These are phyloP conservation scores for Paralichthys olivaceus DNA, from an alignment of 2,113 vertebrate genomes.

Conservation along the genomic window DNA sequence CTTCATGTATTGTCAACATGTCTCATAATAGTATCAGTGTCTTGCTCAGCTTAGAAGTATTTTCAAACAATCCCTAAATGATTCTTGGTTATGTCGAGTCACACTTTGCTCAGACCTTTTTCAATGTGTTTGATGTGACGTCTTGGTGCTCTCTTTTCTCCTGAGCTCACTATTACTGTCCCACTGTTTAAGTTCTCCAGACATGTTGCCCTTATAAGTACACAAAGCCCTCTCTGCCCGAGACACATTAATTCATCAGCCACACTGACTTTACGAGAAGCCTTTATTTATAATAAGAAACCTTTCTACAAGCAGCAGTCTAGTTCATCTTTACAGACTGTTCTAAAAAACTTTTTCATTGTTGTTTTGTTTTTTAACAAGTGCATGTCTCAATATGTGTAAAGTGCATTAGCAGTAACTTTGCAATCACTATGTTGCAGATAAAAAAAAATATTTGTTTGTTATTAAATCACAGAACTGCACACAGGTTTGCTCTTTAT, in stretches of 20 bases:
- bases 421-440: conserved; percentile 18
- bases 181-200: conserved; percentile 42
- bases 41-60: neutral
- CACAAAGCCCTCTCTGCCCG: conserved; percentile 23
- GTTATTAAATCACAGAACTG: neutral
- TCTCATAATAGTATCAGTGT: neutral
- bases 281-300: conserved; percentile 64
- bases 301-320: conserved; percentile 17
- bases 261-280: conserved; percentile 27
- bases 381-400: conserved; percentile 16
- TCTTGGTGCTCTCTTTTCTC: conserved; percentile 11
- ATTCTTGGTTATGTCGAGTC: neutral
- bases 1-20: neutral
- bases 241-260: conserved; percentile 40
- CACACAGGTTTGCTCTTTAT: neutral
- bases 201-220: conserved; percentile 63
- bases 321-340: conserved; percentile 8
- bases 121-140: conserved; percentile 11
- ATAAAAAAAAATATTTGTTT: neutral
- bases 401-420: conserved; percentile 49
- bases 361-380: neutral
- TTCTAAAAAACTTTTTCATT: neutral
- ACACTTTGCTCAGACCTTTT: conserved; percentile 14
- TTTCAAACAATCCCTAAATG: conserved; percentile 24
- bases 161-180: conserved; percentile 3